Base-by-base conservation (phyloP, 30 jellyfish, hydroid and myxozoan species). In the Turritopsis rubra region DNA sequence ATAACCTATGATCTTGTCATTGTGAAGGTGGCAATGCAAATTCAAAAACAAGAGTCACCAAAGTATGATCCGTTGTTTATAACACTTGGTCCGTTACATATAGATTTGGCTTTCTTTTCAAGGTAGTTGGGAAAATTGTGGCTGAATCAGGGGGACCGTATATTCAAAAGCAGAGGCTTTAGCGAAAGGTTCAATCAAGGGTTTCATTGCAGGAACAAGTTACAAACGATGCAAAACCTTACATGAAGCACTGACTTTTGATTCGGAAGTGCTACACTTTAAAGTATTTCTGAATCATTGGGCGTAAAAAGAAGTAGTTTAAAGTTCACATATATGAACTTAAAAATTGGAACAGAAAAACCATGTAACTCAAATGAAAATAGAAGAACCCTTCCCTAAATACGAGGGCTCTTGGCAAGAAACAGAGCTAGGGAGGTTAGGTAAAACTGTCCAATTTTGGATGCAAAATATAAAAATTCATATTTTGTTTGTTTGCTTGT, bases 131-230 rank as follows among this genome's bases (percentile, higher is more conserved):
- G 16, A 74, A 74, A 29, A 13, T n/a, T 16, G 23, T 74, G 9
- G 71, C 82, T 0, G 82, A 74, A 23, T 74, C 82, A 74, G 82
- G 82, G 9, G 82, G 65, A n/a, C 82, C 82, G 7, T 74, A 74
- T 29, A 0, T 74, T 22, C 53, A 16, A n/a, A 23, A 26, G 24
- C 27, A 20, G 27, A 74, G 0, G 27, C 41, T n/a, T 13, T 74
- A 20, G 60, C 28, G 0, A 29, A 16, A 74, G 82, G 82, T 7
- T 74, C 82, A 28, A 0, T 74, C 9, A 3, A 21, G 60, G 19
- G 71, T 13, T 74, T 74, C 23, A n/a, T 74, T 20, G 26, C 20
- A 8, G 82, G 82, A 52, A 74, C 28, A 16, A 13, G n/a, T 1
- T 74, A 3, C 72, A 74, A 74, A 74, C 28, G 82, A 16, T 23